Evolutionary conservation across 2,797 vertebrate species (phyloP), one percentile per base, ranked within the genome.

Genomic region (Notolepis coatsorum): DNA sequence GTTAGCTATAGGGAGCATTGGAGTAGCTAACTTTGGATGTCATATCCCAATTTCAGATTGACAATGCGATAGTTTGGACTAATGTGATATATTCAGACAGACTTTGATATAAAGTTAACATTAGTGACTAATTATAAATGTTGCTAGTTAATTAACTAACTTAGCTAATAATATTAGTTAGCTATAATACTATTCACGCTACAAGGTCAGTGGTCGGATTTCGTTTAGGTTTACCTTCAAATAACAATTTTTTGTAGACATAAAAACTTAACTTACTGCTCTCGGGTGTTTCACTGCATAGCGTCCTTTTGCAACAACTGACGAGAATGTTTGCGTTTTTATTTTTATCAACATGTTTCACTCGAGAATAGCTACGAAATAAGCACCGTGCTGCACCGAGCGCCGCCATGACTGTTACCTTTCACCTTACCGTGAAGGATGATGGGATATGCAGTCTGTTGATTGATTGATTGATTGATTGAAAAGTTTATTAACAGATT

Each of bases 351-450:
- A 73, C 76, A 60, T 69, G 57, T 82, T 79, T 86, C 3, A 84
- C 10, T 17, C 72, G 38, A 15, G 63, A 80, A 48, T 10, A 89
- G 52, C 71, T 86, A 13, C 82, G 67, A 1, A 88, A 18, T 0
- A 88, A 17, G 21, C 77, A 75, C 75, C 88, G 81, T 20, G 68
- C 65, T 0, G 62, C 33, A 9, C 87, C 41, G 53, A 88, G 71
- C 50, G 88, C 85, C 18, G 93, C 92, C 93, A 94, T 94, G 50
- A 71, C 86, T 84, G 55, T 56, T 69, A 78, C 65, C 70, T 82
- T 75, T 71, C 4, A 68, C 48, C 52, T 18, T 2, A 0, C 3
- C 1, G 1, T 2, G 17, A 0, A 4, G 5, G 2, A 1, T 80
- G 37, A 39, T 79, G 89, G 90, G 88, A 84, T 5, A 77, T 80